These are phyloP conservation scores for Chrysocyon brachyurus DNA, from an alignment of 2,797 vertebrate species.

Conservation along the genomic window DNA sequence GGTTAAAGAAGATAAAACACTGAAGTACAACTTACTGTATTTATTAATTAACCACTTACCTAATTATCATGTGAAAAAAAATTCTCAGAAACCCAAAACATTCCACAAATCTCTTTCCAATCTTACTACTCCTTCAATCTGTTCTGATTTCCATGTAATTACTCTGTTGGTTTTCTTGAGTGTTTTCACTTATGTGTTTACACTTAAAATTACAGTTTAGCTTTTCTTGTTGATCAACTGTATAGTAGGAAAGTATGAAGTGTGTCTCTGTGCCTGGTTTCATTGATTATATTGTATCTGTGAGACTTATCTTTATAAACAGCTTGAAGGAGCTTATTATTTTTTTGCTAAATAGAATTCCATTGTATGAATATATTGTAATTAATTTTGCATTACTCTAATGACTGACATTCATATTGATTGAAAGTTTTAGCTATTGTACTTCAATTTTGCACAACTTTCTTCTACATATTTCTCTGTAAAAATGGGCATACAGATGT, in stretches of 20 bases:
- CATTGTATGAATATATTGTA: neutral
- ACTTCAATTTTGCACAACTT: neutral
- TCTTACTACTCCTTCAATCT: neutral
- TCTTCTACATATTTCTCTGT: neutral
- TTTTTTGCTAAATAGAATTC: neutral
- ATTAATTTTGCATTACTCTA: neutral
- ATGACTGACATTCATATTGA: neutral
- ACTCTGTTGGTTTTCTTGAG: neutral
- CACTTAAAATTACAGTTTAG: neutral
- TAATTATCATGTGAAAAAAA: neutral
- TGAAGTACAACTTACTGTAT: neutral
- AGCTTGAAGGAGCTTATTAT: neutral
- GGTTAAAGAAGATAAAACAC: neutral
- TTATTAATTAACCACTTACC: neutral
- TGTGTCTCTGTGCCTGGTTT: neutral
- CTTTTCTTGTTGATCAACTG: neutral
- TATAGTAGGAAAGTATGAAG: no score
- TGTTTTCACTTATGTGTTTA: neutral
- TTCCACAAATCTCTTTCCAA: neutral
- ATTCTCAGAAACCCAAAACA: neutral
- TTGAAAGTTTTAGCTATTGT: neutral
- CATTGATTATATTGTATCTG: neutral
- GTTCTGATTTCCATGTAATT: neutral
- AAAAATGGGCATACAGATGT: neutral
- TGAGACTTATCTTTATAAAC: neutral